Conservation (phyloP, 2,113 vertebrate genomes). For the Myiopsitta monachus region DNA sequence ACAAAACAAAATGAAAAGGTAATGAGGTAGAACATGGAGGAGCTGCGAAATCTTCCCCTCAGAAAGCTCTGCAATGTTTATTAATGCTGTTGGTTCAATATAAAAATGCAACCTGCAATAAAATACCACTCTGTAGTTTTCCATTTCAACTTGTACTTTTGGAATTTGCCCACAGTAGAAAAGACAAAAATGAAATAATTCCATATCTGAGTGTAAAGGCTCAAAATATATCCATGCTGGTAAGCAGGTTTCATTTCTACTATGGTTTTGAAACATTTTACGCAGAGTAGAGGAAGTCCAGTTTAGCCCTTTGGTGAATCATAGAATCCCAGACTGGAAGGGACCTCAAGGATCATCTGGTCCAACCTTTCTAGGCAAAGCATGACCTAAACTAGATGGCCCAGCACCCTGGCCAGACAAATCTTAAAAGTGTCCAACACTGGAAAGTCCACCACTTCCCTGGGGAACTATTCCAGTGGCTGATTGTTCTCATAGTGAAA, state of each 20-base stretch:
- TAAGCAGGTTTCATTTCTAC: background rate
- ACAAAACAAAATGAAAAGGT: constrained; percentile 29
- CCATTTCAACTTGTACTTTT: background rate
- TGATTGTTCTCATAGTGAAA: background rate
- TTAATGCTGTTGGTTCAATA: background rate
- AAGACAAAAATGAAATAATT: background rate
- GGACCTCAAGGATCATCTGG: background rate
- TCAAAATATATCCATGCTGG: background rate
- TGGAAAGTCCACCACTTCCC: background rate
- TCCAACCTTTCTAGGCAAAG: background rate
- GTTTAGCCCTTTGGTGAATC: background rate
- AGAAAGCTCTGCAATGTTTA: constrained; percentile 26
- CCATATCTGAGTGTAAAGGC: background rate
- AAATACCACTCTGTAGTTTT: background rate
- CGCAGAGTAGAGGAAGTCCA: accelerated
- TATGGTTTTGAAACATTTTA: background rate
- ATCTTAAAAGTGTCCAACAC: background rate
- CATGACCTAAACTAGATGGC: background rate
- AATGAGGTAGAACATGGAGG: constrained; percentile 36
- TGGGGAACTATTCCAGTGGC: background rate
- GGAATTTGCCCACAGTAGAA: background rate
- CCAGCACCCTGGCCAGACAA: background rate
- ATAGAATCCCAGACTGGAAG: background rate
- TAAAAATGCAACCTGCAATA: background rate
- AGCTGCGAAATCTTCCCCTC: background rate